Percentiles rank a stretch among this genome's conserved stretches.
Conservation (phyloP, 2,113 vertebrate genomes). For the Menidia beryllina region DNA sequence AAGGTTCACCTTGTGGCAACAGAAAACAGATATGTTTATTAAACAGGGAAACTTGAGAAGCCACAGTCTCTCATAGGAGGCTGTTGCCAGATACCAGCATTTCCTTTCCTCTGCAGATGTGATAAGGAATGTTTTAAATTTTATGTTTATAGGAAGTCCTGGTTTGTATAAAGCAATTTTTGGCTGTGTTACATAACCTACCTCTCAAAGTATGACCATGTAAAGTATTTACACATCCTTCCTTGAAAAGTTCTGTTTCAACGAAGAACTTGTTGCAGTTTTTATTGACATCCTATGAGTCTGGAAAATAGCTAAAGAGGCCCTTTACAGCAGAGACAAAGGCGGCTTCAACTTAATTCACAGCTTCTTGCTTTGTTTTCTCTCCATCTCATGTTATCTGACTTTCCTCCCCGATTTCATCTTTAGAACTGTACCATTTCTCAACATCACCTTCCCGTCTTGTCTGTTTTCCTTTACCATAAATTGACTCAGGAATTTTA, state of each 20-base stretch:
- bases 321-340: neutral
- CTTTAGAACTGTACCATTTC: neutral
- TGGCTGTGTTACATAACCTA: no score
- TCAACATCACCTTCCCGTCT: neutral
- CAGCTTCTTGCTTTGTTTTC: constrained; percentile 15
- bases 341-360: constrained; percentile 29
- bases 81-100: no score
- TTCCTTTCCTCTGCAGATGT: no score
- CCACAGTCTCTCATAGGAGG: no score
- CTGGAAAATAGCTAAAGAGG: neutral
- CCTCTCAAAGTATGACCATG: neutral
- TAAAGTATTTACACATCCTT: neutral
- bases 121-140: no score
- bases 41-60: no score
- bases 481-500: neutral
- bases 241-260: neutral
- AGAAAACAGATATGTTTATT: neutral
- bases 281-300: neutral
- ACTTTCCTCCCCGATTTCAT: constrained; percentile 24
- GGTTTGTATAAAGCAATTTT: no score
- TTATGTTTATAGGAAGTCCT: no score
- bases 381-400: constrained; percentile 14
- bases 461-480: constrained; percentile 1
- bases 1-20: neutral
- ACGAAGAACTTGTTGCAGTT: neutral